phyloP scores from a whole-genome alignment of 2,888 invertebrate species.

The Stenolophus ochropezus region DNA sequence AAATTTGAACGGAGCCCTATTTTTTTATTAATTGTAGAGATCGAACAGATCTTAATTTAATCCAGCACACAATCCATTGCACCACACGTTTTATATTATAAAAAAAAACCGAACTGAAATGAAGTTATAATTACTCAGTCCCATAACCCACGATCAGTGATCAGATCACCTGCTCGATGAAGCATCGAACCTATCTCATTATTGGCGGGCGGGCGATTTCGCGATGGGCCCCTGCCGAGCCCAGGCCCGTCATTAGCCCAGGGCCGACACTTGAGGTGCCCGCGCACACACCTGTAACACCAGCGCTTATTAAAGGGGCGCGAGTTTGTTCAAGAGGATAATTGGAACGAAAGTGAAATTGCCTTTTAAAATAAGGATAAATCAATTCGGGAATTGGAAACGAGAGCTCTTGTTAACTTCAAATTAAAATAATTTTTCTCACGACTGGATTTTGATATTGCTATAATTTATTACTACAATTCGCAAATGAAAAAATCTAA shows the following conservation, averaged over 20 bases:
- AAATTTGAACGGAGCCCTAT: too few species aligned
- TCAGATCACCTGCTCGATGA: background rate
- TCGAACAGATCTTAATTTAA: too few species aligned
- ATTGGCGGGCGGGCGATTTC: background rate
- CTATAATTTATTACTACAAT: too few species aligned
- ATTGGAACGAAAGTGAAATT: slow-evolving; percentile 19
- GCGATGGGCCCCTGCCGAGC: background rate
- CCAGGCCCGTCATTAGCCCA: slow-evolving; percentile 52
- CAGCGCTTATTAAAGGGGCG: slow-evolving; percentile 29
- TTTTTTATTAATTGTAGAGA: too few species aligned
- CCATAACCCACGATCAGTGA: background rate
- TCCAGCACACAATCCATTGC: too few species aligned
- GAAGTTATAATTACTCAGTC: background rate
- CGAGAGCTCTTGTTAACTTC: background rate
- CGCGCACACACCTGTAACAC: slow-evolving; percentile 47
- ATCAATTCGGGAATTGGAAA: background rate
- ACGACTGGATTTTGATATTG: too few species aligned
- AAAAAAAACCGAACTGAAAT: background rate
- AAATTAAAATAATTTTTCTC: background rate
- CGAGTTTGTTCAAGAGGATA: slow-evolving; percentile 33
- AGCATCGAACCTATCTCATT: background rate
- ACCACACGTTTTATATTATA: too few species aligned
- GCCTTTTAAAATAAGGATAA: background rate
- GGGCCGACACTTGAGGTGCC: slow-evolving; percentile 54
- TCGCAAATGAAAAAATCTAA: too few species aligned